Conservation (phyloP, 2,113 vertebrate species). For the Phyllopteryx taeniolatus region DNA sequence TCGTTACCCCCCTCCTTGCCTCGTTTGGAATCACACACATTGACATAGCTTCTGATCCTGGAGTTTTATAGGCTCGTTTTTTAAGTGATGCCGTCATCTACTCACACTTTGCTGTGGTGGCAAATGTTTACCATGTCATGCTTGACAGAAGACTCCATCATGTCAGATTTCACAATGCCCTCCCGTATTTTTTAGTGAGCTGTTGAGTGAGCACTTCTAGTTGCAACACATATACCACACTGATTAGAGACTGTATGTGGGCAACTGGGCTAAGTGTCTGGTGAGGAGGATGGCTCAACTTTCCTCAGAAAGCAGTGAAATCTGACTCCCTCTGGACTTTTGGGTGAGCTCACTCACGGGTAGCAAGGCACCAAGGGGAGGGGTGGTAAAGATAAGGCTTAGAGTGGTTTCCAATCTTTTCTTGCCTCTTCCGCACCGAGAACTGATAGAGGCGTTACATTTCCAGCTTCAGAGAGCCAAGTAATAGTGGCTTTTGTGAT, state of each 20-base stretch:
- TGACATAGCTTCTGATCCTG: slow-evolving; percentile 41
- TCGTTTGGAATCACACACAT: slow-evolving; percentile 45
- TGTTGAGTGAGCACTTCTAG: slow-evolving; percentile 26
- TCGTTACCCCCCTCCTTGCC: slow-evolving; percentile 48
- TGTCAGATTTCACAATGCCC: slow-evolving; percentile 10
- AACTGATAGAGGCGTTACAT: not conserved
- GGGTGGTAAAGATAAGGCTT: slow-evolving; percentile 34
- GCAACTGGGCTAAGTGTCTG: not conserved
- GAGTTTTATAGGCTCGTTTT: slow-evolving; percentile 31
- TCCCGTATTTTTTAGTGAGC: slow-evolving; percentile 19
- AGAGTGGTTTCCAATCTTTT: slow-evolving; percentile 26
- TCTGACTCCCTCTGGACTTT: slow-evolving; percentile 46
- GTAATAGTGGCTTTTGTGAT: slow-evolving; percentile 3
- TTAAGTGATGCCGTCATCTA: slow-evolving; percentile 15
- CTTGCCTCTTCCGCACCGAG: not conserved
- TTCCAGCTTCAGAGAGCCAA: not conserved
- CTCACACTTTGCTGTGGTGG: slow-evolving; percentile 8
- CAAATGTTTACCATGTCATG: slow-evolving; percentile 11
- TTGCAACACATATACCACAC: slow-evolving; percentile 5
- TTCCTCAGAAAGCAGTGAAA: slow-evolving; percentile 51
- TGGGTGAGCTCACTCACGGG: slow-evolving; percentile 51
- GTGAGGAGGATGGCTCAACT: slow-evolving; percentile 35
- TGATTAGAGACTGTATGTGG: not conserved
- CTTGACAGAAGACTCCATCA: slow-evolving; percentile 22
- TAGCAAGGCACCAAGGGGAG: slow-evolving; percentile 8